Conservation (phyloP, 2,113 vertebrate genomes). For the Rhineura floridana region DNA sequence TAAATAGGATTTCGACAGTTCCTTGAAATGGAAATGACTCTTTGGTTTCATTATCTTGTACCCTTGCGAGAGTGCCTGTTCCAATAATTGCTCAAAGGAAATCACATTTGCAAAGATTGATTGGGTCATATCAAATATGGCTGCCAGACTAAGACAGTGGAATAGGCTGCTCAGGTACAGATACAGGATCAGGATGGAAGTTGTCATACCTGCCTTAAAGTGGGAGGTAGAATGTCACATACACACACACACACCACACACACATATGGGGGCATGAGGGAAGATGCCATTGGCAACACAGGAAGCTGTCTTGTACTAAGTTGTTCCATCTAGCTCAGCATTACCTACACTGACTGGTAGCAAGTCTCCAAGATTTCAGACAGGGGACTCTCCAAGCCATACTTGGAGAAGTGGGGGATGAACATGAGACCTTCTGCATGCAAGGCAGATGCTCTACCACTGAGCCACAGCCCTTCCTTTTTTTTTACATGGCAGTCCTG, state of each 20-base stretch:
- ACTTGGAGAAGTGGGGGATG: too few relatives aligned
- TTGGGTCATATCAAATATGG: conserved; percentile 24
- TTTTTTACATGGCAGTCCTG: too few relatives aligned
- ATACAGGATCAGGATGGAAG: not conserved
- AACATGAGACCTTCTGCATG: too few relatives aligned
- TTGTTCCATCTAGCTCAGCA: too few relatives aligned
- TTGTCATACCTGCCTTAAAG: not conserved
- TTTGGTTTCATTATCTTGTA: conserved; percentile 56
- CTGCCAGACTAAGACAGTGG: not conserved
- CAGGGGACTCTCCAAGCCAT: too few relatives aligned
- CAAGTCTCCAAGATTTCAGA: too few relatives aligned
- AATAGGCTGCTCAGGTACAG: too few relatives aligned
- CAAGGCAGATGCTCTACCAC: too few relatives aligned
- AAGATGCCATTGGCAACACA: not conserved
- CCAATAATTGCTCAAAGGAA: conserved; percentile 44
- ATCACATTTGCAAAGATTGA: conserved; percentile 38
- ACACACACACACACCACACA: too few relatives aligned
- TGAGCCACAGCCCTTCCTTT: too few relatives aligned
- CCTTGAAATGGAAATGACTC: conserved; percentile 57
- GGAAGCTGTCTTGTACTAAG: too few relatives aligned
- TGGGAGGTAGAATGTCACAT: not conserved
- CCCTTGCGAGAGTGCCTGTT: conserved; percentile 34
- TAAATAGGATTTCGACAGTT: conserved; percentile 67
- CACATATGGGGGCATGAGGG: not conserved
- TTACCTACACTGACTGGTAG: too few relatives aligned